A percentile compares a stretch with the other conserved stretches of the same genome.
These are phyloP conservation scores for Tenodera sinensis DNA, from an alignment of 2,888 invertebrate genomes.

Conservation along the genomic window DNA sequence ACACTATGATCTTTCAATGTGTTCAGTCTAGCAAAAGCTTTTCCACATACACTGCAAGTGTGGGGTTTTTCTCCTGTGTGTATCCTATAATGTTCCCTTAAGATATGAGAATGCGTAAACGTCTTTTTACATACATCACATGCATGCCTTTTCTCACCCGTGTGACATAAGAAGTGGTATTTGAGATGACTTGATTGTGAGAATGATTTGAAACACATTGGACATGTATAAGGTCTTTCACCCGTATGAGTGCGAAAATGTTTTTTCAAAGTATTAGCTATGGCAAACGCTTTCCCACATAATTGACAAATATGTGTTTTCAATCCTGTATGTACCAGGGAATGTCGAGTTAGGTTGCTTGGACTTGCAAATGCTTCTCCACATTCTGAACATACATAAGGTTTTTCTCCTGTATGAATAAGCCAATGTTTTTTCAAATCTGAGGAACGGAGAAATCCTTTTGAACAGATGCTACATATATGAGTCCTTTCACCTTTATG, in stretches of 20 bases:
- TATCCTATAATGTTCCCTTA: background rate
- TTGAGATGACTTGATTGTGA: background rate
- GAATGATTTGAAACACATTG: background rate
- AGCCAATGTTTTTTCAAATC: background rate
- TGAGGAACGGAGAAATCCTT: background rate
- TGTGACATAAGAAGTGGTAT: background rate
- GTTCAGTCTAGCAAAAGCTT: background rate
- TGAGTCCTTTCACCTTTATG: background rate
- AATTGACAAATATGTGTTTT: background rate
- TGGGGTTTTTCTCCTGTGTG: constrained; percentile 17
- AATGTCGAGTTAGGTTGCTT: background rate
- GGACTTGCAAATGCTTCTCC: background rate
- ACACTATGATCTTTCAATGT: background rate
- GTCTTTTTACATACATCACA: background rate
- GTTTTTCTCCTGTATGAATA: background rate
- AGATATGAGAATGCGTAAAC: background rate
- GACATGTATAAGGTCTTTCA: background rate
- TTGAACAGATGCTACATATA: background rate
- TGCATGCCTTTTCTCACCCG: background rate
- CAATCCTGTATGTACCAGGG: background rate
- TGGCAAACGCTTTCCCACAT: background rate
- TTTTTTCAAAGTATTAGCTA: background rate
- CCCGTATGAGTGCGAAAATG: background rate
- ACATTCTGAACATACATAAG: background rate
- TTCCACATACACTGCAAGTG: background rate